Base-by-base conservation (phyloP, 30 jellyfish, hydroid and myxozoan species). In the Aurelia coerulea region DNA sequence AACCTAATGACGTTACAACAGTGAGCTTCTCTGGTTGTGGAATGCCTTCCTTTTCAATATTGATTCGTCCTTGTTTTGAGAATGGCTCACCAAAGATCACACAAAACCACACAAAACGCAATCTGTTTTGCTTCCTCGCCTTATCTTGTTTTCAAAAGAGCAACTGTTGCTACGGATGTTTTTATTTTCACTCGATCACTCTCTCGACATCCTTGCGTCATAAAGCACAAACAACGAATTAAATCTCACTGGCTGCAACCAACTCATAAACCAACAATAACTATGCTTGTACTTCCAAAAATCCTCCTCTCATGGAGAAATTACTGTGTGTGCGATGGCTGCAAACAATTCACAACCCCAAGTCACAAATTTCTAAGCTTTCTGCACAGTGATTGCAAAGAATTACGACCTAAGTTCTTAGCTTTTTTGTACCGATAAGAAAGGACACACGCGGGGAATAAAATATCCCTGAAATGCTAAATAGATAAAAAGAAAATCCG, bases 161-260 rank as follows among this genome's bases (percentile, higher is more conserved):
- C 68, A 73, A 73, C 83, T 73, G 83, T 73, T 41, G 83, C 83
- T 73, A 42, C 87, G 87, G 87, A 60, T 77, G 74, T 58, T 68
- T 18, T 77, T 49, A 54, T 18, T 18, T 64, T 19, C 74, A 15
- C 51, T 75, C 56, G 14, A 46, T 46, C 56, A 23, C 37, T 65
- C 23, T 17, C 53, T 23, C 11, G 52, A 39, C 42, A 65, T 39
- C 34, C 0, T 32, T 10, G 6, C 74, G 62, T 56, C 15, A 17
- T 10, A 59, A 58, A 32, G 9, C n/a, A 62, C 78, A 4, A 29
- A 11, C 66, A 77, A 77, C 78, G 60, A 77, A 46, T 17, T 23
- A 65, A 46, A 23, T 18, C 12, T 46, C 42, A 15, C 53, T 13
- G 56, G 76, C 76, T 65, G 76, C 52, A 1, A 23, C 42, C 56